phyloP scores from a whole-genome alignment of 2,888 invertebrate genomes.

The Apodemia hepburni region DNA sequence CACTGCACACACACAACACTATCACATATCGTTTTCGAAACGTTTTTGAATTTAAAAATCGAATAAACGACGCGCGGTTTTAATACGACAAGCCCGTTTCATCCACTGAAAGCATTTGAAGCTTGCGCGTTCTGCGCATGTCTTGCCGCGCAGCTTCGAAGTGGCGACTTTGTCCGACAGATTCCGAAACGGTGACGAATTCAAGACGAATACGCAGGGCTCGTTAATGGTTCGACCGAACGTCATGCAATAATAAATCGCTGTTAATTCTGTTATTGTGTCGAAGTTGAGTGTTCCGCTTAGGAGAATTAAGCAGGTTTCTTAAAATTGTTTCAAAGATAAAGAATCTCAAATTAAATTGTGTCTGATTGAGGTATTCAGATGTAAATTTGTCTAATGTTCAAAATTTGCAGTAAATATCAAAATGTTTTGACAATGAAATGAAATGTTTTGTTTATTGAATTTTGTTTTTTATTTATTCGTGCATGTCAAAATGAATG shows the following conservation, averaged over 20 bases:
- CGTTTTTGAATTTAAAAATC: conserved; percentile 30
- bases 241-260: conserved; percentile 63
- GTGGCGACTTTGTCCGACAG: conserved; percentile 36
- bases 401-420: not conserved
- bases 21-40: conserved; percentile 30
- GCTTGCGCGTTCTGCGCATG: conserved; percentile 62
- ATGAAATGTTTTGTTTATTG: not conserved
- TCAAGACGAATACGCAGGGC: conserved; percentile 54
- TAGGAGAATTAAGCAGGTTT: conserved; percentile 15
- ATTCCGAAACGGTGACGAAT: conserved; percentile 37
- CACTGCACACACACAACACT: conserved; percentile 37
- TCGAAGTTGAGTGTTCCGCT: conserved; percentile 34
- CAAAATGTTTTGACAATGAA: not conserved
- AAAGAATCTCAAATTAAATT: conserved; percentile 6
- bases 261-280: conserved; percentile 69
- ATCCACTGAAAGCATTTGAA: conserved; percentile 60
- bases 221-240: conserved; percentile 61
- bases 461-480: too few relatives aligned
- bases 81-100: conserved; percentile 55
- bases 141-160: conserved; percentile 59
- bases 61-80: conserved; percentile 56
- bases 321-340: conserved; percentile 8
- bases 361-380: conserved; percentile 4
- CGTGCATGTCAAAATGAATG: too few relatives aligned
- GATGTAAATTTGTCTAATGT: not conserved